phyloP scores from a whole-genome alignment of 2,113 vertebrate genomes.

The Alouatta palliata region DNA sequence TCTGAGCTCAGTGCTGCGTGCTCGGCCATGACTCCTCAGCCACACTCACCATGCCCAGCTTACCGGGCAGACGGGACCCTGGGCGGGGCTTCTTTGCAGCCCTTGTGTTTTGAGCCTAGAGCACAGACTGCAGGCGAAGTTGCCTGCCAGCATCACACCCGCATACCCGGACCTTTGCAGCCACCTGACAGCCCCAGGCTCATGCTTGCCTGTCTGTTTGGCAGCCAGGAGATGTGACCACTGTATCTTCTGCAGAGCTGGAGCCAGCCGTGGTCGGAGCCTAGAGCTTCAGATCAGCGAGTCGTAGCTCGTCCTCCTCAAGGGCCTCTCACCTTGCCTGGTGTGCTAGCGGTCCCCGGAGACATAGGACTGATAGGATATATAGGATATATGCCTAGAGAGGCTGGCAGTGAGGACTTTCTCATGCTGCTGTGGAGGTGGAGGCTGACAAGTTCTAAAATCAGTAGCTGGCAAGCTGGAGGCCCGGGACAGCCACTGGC shows the following conservation, averaged over 20 bases:
- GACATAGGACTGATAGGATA: not conserved
- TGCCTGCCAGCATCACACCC: not conserved
- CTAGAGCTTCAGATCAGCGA: not conserved
- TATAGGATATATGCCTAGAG: not conserved
- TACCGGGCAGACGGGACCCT: no score
- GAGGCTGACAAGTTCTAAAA: not conserved
- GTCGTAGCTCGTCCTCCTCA: not conserved
- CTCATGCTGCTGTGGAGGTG: not conserved
- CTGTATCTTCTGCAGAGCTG: not conserved
- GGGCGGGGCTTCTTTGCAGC: not conserved
- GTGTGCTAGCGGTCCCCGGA: not conserved
- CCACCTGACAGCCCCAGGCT: no score
- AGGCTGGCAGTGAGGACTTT: not conserved
- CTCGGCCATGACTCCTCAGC: no score
- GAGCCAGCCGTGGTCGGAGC: not conserved
- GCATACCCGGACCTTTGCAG: not conserved
- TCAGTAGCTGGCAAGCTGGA: not conserved
- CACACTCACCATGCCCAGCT: no score
- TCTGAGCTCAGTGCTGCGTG: no score
- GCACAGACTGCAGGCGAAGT: not conserved
- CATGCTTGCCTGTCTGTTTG: not conserved
- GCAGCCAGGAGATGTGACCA: not conserved
- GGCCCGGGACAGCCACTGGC: not conserved
- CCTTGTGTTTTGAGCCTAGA: not conserved
- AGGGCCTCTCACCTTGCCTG: not conserved